Evolutionary conservation across 2,888 invertebrate genomes (phyloP), one percentile per base, ranked within the genome.

Genomic region (Scaptomyza cyrtandrae): DNA sequence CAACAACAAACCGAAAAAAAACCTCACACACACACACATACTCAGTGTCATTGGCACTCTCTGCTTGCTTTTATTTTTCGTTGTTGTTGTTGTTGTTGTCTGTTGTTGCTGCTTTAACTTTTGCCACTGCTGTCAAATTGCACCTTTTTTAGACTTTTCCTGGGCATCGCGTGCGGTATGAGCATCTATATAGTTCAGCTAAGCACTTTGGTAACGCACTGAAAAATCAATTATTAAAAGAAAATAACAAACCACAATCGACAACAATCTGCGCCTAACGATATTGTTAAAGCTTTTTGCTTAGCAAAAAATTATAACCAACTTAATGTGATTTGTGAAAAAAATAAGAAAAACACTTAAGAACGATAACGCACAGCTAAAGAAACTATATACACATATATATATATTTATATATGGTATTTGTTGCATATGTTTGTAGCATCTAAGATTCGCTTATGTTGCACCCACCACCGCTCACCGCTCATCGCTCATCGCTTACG

Each of bases 41-140:
- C 57, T 73, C 53, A 62, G 75, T 75, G 71, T 75, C 86, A 83
- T 77, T 80, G 71, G 70, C 76, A 72, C 70, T 76, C 66, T 60
- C 44, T 56, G 41, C 27, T 6, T 41, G 11, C 16, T 14, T 14
- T 31, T 31, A n/a, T 14, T 1, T 41, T 16, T 29, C 24, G 29
- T 39, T 31, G 6, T 11, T 14, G 16, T 9, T 37, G 13, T 50
- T 3, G 4, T 45, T 24, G 31, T 56, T 49, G 19, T 69, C n/a
- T 45, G 14, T 49, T 10, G 14, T 57, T 71, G 70, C 68, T 77
- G 53, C 67, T 56, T 71, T 59, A 73, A 73, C 64, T 72, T 75
- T 67, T 64, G 39, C 3, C 9, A 66, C 19, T 35, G 68, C 39
- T 14, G 14, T 41, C 41, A 16, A 16, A 14, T 16, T 41, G 7